Evolutionary conservation across 2,797 vertebrate genomes (phyloP), one percentile per base, ranked within the genome.

Genomic region (Acanthurus lineatus): DNA sequence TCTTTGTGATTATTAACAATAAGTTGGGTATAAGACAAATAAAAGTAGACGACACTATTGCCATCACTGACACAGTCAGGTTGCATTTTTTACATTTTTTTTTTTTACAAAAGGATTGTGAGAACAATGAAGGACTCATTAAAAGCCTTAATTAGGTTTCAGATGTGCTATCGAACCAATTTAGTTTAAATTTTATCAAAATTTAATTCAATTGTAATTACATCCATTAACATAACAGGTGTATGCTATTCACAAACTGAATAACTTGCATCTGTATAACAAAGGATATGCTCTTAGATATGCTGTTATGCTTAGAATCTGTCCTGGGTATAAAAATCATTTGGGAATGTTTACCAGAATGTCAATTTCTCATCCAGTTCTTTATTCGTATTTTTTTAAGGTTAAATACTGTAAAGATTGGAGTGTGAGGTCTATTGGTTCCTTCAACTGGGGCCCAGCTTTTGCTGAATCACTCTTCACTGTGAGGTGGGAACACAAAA

Each of bases 341-440:
- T 22, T 65, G 5, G 22, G 12, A 64, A 48, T 15, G 4, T 57
- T 71, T 44, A 56, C 32, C 3, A 42, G 16, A n/a, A 28, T 44
- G 4, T 47, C 38, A 52, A 16, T 72, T 68, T 82, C 6, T 47
- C 28, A 71, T 62, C 5, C 38, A 28, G 49, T 45, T 56, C 5
- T 78, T 78, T 75, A 74, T 70, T 77, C 10, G 25, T 65, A 4
- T 6, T 57, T 35, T 65, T 64, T 71, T 62, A 38, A 56, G 45
- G 19, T 74, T 59, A 40, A 56, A 61, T 38, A 25, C 47, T 16
- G 44, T 22, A 53, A 35, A 20, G 8, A 15, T 53, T 48, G 38
- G 22, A 6, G 14, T 38, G 25, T 14, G 4, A 22, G 1, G n/a
- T 52, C 17, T 62, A 42, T 6, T 42, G 52, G 19, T 25, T 75